A percentile compares a stretch with the other conserved stretches of the same genome.
Evolutionary conservation across 2,888 invertebrate species (phyloP).

Genomic region (Allolobophora icterica): DNA sequence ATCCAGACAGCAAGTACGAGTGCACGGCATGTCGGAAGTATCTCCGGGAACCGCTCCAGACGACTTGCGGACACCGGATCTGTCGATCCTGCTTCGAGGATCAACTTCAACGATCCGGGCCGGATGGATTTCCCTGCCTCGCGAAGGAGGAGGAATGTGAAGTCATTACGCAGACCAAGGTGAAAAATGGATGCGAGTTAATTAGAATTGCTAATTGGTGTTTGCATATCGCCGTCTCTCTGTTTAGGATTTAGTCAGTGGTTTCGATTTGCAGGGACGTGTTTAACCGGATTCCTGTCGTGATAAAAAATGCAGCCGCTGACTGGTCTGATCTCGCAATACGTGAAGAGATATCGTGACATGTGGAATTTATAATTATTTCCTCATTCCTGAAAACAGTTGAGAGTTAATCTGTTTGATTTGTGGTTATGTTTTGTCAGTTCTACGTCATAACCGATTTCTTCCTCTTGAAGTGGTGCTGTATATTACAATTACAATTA

Average conservation of each 20-base stretch:
- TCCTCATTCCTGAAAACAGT: too few species aligned
- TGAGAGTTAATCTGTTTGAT: too few species aligned
- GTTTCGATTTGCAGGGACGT: too few species aligned
- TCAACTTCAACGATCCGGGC: neutral
- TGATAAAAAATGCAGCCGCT: too few species aligned
- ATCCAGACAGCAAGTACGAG: neutral
- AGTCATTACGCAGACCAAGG: neutral
- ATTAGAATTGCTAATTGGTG: neutral
- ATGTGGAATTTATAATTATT: too few species aligned
- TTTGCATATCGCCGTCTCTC: neutral
- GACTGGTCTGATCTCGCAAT: too few species aligned
- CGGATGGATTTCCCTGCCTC: neutral
- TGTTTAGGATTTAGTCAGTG: neutral
- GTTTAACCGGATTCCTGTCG: too few species aligned
- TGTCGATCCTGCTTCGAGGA: neutral
- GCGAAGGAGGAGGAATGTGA: conserved; percentile 15
- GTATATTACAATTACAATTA: too few species aligned
- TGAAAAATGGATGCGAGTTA: neutral
- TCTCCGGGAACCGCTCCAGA: conserved; percentile 21
- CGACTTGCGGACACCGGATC: conserved; percentile 11
- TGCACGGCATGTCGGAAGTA: conserved; percentile 20
- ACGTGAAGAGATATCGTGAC: too few species aligned
- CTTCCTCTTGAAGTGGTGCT: too few species aligned
- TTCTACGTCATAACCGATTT: too few species aligned
- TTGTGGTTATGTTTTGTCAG: too few species aligned